These are phyloP conservation scores for Peromyscus maniculatus DNA, from an alignment of 2,113 vertebrate genomes.

Conservation along the genomic window DNA sequence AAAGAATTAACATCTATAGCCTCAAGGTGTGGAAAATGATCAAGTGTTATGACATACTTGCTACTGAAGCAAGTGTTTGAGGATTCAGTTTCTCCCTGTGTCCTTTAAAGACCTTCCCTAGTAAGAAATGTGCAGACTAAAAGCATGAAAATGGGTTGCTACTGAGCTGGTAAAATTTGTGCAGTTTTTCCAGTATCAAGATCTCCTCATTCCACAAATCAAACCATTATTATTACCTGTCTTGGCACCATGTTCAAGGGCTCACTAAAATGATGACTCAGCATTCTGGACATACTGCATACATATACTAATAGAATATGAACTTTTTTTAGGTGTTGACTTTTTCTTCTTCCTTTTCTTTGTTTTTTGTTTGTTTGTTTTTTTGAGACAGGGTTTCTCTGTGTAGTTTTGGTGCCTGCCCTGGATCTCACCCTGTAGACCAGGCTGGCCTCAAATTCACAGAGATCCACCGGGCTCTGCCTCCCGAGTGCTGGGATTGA, in stretches of 20 bases:
- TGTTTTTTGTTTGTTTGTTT: too few relatives aligned
- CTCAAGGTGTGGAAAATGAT: conserved; percentile 73
- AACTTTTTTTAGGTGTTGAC: background rate
- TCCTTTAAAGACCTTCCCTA: conserved; percentile 78
- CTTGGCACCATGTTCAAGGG: background rate
- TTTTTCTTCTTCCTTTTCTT: too few relatives aligned
- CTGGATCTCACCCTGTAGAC: too few relatives aligned
- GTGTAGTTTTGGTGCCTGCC: too few relatives aligned
- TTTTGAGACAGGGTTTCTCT: too few relatives aligned
- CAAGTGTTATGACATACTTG: conserved; percentile 76
- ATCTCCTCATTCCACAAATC: conserved; percentile 34
- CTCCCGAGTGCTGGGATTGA: too few relatives aligned
- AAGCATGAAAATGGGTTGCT: conserved; percentile 3
- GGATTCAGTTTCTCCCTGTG: conserved; percentile 80
- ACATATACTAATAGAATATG: background rate
- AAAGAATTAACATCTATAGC: conserved; percentile 81
- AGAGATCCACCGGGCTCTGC: too few relatives aligned
- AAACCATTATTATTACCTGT: background rate
- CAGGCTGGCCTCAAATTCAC: too few relatives aligned
- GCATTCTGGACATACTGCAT: background rate
- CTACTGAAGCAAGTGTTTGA: conserved; percentile 78
- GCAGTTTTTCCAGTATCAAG: background rate
- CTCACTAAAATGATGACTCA: background rate
- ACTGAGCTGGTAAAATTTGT: background rate
- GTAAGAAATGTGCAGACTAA: conserved; percentile 54